Evolutionary conservation across 2,888 invertebrate species (phyloP), one percentile per base, ranked within the genome.

Genomic region (Leuctra nigra): DNA sequence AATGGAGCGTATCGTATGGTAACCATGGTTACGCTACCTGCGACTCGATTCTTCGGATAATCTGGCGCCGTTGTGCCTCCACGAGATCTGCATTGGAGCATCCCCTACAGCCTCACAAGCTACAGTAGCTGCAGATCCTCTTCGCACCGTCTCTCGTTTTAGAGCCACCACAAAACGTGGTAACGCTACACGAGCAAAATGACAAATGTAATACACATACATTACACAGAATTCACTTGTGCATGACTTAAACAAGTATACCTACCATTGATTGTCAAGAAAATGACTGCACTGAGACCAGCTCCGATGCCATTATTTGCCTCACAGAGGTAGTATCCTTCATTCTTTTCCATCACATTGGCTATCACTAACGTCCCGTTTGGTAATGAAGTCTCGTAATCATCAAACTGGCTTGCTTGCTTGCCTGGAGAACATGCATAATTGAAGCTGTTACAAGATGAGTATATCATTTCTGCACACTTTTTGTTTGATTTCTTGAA

Each of bases 291-390:
- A 63, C 72, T 71, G 44, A 72, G 66, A 2, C 67, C 70, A 20
- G 68, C 67, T 3, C 71, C 71, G n/a, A 73, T 67, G 3, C 68
- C 66, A 61, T 73, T 73, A 50, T 68, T 67, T 13, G 71, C 68
- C 44, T 70, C 68, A 62, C 73, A 73, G 54, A 72, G 63, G 57
- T 70, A 73, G 60, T 68, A 67, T 1, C 72, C 71, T 25, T 61
- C 62, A 46, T 63, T 59, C 13, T 53, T 56, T 35, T 62, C 61
- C 14, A 46, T 53, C 2, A 61, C 59, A 44, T 47, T 54, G 16
- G 18, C 35, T 52, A 64, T 53, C 16, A 62, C 25, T 4, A 64
- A 52, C 7, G 64, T 62, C 13, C 64, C 64, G 50, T 64, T 64
- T 18, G 64, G 61, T 14, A 58, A 22, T 11, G 36, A 39, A 4